Percentiles rank a stretch among this genome's conserved stretches.
Conservation (phyloP, 2,113 vertebrate species). For the Thalassarche chlororhynchos region DNA sequence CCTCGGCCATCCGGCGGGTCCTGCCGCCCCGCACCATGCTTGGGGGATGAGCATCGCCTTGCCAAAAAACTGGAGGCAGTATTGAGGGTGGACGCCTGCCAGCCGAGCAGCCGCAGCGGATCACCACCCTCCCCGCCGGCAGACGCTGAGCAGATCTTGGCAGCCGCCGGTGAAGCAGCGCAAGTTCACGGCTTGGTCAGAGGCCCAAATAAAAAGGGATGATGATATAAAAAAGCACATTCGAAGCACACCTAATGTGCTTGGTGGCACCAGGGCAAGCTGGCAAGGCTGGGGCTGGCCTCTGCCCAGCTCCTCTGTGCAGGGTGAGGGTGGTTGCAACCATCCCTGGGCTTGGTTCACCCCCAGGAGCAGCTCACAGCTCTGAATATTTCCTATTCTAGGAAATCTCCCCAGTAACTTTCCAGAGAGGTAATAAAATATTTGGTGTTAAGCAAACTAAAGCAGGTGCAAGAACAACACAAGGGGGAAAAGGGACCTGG, state of each 20-base stretch:
- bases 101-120: neutral
- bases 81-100: fast-evolving
- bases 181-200: neutral
- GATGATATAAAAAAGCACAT: neutral
- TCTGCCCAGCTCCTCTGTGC: neutral
- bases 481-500: neutral
- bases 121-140: neutral
- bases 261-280: neutral
- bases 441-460: neutral
- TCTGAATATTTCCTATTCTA: neutral
- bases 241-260: fast-evolving
- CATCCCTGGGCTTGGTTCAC: neutral
- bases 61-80: neutral
- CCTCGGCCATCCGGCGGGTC: fast-evolving
- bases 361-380: neutral
- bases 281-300: neutral
- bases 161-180: neutral
- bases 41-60: fast-evolving
- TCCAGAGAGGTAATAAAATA: neutral
- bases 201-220: neutral
- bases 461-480: neutral
- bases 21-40: fast-evolving
- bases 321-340: neutral
- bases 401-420: neutral
- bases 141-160: neutral